Base-by-base conservation (phyloP, 2,113 vertebrate species). In the Amazona vittata region DNA sequence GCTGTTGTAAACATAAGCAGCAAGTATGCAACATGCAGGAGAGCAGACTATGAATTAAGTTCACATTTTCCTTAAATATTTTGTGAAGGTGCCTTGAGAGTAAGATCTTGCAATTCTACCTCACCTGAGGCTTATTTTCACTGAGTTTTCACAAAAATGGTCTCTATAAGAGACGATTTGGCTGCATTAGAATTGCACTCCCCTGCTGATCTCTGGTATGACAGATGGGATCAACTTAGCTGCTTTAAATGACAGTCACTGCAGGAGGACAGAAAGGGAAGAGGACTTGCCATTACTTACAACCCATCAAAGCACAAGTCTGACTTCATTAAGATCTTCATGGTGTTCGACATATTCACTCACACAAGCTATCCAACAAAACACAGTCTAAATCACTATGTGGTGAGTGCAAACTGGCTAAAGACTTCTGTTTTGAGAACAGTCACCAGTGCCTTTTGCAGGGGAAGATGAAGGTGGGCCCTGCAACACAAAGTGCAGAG, bases 1-100 rank as follows among this genome's bases (percentile, higher is more conserved):
- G 55, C 17, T 83, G 41, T 85, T 95, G 77, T 78, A 95, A 96
- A 91, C 43, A 80, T 53, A 35, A 71, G 31, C 64, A 92, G 64
- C 28, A 76, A 92, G 39, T 46, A 57, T 41, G 37, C 71, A 96
- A 93, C 43, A 35, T 3, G 31, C 29, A 78, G 62, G 60, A 67
- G 37, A 84, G 53, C 25, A 80, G 63, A 80, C 31, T 53, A 63
- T 0, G 13, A 86, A 89, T 85, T 39, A 52, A 57, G 70, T 50
- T 83, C 62, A 83, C 37, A 43, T 78, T 75, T 74, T 75, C 77
- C 64, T 84, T 63, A 87, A 63, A 59, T 82, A 82, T 79, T 91
- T 92, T 84, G 46, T 70, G 64, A 24, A 59, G 28, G n/a, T 2
- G 14, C 76, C 46, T 91, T 78, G 18, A 89, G 41, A 91, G 29